These are phyloP conservation scores for Upupa epops DNA, from an alignment of 2,113 vertebrate genomes.

Conservation along the genomic window DNA sequence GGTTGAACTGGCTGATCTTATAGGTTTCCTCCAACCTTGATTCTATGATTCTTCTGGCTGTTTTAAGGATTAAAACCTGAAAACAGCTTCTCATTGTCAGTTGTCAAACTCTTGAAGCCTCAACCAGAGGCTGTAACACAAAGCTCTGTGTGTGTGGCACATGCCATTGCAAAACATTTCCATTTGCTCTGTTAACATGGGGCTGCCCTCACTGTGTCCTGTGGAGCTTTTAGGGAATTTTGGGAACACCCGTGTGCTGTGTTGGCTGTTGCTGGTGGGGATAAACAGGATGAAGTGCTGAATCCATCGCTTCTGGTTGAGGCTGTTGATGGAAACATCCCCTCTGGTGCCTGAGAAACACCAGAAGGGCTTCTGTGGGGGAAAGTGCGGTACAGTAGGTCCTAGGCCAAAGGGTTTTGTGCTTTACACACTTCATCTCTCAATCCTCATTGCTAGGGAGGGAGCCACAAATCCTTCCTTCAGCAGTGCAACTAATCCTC, in stretches of 20 bases:
- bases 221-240: background rate
- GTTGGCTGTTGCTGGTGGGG: fast-evolving
- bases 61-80: background rate
- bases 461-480: background rate
- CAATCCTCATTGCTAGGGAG: background rate
- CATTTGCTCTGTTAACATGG: background rate
- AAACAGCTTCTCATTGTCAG: background rate
- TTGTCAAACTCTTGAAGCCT: background rate
- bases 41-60: background rate
- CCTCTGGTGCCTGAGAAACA: background rate
- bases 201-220: background rate
- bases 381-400: background rate
- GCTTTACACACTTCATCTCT: fast-evolving
- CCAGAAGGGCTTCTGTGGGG: background rate
- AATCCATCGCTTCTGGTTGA: background rate
- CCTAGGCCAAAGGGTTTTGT: background rate
- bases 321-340: background rate
- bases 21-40: no score
- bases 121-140: background rate
- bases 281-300: background rate
- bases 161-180: background rate
- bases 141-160: background rate
- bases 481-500: background rate
- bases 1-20: no score
- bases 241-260: fast-evolving